Percentiles rank a stretch among this genome's conserved stretches.
phyloP scores from a whole-genome alignment of 2,113 vertebrate genomes.

The Romanogobio albipinnatus region DNA sequence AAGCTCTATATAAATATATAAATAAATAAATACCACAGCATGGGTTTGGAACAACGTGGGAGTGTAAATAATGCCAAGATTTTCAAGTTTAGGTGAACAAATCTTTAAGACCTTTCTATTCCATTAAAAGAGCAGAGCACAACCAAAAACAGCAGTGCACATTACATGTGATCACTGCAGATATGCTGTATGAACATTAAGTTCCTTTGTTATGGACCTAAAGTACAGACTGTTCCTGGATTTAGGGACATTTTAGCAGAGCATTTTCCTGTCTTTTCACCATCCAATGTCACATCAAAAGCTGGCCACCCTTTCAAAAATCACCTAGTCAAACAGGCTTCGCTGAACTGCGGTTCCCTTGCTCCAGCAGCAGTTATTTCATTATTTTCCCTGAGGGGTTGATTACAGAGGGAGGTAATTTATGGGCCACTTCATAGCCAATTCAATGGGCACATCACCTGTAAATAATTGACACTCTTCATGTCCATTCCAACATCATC shows the following conservation, averaged over 20 bases:
- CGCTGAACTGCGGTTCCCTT: constrained; percentile 41
- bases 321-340: constrained; percentile 52
- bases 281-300: constrained; percentile 52
- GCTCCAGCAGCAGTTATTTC: constrained; percentile 64
- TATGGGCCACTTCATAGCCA: constrained; percentile 74
- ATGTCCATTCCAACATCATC: constrained; percentile 77
- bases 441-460: constrained; percentile 78
- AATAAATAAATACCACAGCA: neutral
- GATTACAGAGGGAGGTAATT: constrained; percentile 76
- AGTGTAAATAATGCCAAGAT: neutral
- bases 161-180: constrained; percentile 43
- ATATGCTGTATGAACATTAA: constrained; percentile 23
- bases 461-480: constrained; percentile 81
- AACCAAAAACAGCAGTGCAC: neutral
- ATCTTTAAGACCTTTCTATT: neutral
- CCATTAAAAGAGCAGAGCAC: neutral
- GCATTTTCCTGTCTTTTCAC: constrained; percentile 38
- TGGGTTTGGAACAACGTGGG: neutral
- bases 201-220: constrained; percentile 16
- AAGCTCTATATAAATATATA: neutral
- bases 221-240: constrained; percentile 38
- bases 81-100: neutral
- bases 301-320: constrained; percentile 42
- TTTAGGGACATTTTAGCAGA: constrained; percentile 61
- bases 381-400: constrained; percentile 74